These are phyloP conservation scores for Harpalus rubripes DNA, from an alignment of 2,888 invertebrate species.

Conservation along the genomic window DNA sequence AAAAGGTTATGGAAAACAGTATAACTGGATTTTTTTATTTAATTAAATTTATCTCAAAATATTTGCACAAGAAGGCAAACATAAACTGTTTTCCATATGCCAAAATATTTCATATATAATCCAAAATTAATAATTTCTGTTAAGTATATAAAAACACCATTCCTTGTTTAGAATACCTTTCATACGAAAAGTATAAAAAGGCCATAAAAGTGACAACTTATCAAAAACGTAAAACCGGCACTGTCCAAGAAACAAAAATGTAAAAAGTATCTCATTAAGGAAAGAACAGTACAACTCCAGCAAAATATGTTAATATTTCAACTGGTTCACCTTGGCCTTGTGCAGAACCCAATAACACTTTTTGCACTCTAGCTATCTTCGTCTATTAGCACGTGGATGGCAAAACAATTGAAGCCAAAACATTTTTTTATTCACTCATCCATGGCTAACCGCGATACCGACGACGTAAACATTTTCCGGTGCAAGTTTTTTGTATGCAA, in stretches of 20 bases:
- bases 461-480: constrained; percentile 46
- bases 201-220: not conserved
- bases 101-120: too few species aligned
- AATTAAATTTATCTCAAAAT: too few species aligned
- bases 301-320: constrained; percentile 55
- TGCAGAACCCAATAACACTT: constrained; percentile 34
- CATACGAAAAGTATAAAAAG: too few species aligned
- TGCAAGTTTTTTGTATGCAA: constrained; percentile 47
- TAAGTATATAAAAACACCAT: too few species aligned
- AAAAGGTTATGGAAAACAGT: too few species aligned
- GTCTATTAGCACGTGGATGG: constrained; percentile 53
- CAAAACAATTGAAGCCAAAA: constrained; percentile 53
- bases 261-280: constrained; percentile 28
- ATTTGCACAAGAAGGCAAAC: too few species aligned
- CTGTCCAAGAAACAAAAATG: not conserved
- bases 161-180: too few species aligned
- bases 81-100: too few species aligned
- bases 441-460: constrained; percentile 24
- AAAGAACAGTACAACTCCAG: constrained; percentile 10
- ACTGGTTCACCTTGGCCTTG: constrained; percentile 62
- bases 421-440: constrained; percentile 39
- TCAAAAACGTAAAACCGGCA: not conserved
- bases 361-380: constrained; percentile 13
- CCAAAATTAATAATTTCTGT: too few species aligned
- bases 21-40: too few species aligned